Percentiles rank a stretch among this genome's conserved stretches.
Conservation (phyloP, 2,113 vertebrate genomes). For the Ailurus styani region DNA sequence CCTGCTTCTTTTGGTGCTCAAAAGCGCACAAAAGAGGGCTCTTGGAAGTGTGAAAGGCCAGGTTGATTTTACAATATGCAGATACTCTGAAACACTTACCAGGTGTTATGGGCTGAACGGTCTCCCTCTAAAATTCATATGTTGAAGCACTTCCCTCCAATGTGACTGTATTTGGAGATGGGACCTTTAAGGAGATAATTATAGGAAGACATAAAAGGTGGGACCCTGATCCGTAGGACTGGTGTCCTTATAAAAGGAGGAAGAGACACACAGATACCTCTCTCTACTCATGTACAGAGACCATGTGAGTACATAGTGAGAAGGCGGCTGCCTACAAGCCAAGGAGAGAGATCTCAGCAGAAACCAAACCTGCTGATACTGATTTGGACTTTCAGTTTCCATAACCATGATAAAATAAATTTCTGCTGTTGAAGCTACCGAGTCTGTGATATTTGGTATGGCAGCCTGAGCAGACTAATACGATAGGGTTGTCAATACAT, state of each 20-base stretch:
- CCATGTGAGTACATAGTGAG: background rate
- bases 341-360: background rate
- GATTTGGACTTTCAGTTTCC: background rate
- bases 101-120: background rate
- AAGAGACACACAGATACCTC: background rate
- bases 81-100: background rate
- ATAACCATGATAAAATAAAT: background rate
- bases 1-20: background rate
- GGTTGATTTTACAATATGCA: background rate
- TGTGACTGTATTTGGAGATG: background rate
- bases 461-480: background rate
- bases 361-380: background rate
- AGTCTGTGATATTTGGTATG: background rate
- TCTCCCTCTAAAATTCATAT: background rate
- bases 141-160: background rate
- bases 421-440: background rate
- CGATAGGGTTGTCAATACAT: too few species aligned
- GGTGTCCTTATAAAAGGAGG: background rate
- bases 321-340: background rate
- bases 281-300: background rate
- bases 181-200: background rate
- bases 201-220: background rate
- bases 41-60: background rate
- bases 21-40: background rate
- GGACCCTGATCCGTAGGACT: background rate